Conservation (phyloP, 2,797 vertebrate species). For the Microchirus variegatus region DNA sequence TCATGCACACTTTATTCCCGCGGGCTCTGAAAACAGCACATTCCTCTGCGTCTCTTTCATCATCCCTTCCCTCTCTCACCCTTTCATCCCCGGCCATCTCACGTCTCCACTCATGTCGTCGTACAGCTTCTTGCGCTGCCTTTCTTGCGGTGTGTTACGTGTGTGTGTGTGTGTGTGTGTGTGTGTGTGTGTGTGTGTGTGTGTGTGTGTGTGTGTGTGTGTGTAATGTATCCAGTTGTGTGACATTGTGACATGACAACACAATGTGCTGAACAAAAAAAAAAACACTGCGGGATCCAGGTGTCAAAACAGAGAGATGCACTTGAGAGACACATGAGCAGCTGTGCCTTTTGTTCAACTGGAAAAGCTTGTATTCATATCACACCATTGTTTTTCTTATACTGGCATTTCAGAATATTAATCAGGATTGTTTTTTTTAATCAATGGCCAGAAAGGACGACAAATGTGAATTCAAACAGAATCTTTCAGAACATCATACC, state of each 20-base stretch:
- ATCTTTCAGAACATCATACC: slow-evolving; percentile 58
- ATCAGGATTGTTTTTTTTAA: slow-evolving; percentile 63
- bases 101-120: slow-evolving; percentile 30
- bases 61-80: slow-evolving; percentile 37
- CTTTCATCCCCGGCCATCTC: slow-evolving; percentile 44
- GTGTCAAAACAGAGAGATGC: slow-evolving; percentile 38
- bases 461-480: slow-evolving; percentile 60
- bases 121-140: slow-evolving; percentile 12
- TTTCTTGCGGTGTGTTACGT: slow-evolving; percentile 13
- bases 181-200: slow-evolving; percentile 8
- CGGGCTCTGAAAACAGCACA: slow-evolving; percentile 34
- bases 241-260: slow-evolving; percentile 37
- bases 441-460: slow-evolving; percentile 50
- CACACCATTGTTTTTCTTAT: slow-evolving; percentile 20
- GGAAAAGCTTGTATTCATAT: slow-evolving; percentile 33
- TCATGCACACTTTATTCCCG: slow-evolving; percentile 11
- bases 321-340: slow-evolving; percentile 10
- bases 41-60: slow-evolving; percentile 46
- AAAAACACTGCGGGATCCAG: slow-evolving; percentile 27
- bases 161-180: slow-evolving; percentile 12
- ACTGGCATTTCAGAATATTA: slow-evolving; percentile 55
- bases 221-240: slow-evolving; percentile 31
- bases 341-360: slow-evolving; percentile 40
- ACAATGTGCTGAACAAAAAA: slow-evolving; percentile 20
- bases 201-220: slow-evolving; percentile 6